Percentiles rank a stretch among this genome's conserved stretches.
These are phyloP conservation scores for Barypeithes pellucidus DNA, from an alignment of 2,888 invertebrate species.

Conservation along the genomic window DNA sequence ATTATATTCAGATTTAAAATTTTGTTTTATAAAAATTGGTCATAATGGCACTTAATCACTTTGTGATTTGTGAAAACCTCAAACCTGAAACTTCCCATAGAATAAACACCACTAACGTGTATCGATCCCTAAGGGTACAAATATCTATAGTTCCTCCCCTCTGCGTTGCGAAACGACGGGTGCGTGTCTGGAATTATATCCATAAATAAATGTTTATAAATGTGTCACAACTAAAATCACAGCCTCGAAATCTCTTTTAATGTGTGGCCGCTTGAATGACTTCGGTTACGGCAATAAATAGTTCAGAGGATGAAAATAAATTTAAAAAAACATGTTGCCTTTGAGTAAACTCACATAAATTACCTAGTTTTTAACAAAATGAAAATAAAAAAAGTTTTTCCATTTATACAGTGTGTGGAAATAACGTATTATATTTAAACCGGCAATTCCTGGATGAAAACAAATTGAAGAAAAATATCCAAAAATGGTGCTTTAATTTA, in stretches of 20 bases:
- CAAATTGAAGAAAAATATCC: no score
- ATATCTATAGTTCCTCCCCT: slow-evolving; percentile 21
- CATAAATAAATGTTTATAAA: slow-evolving; percentile 37
- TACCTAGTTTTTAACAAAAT: no score
- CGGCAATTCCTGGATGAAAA: no score
- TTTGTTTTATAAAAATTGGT: no score
- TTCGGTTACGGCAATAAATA: slow-evolving; percentile 1
- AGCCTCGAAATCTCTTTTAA: slow-evolving; percentile 28
- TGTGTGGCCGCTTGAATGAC: slow-evolving; percentile 17
- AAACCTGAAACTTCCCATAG: no score
- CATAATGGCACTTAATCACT: no score
- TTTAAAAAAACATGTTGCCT: slow-evolving; percentile 17
- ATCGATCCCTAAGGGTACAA: slow-evolving; percentile 6
- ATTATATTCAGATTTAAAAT: no score
- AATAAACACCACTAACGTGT: not conserved
- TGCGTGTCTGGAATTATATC: slow-evolving; percentile 25
- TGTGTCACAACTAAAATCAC: slow-evolving; percentile 33
- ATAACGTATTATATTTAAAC: no score
- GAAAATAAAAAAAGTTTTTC: no score
- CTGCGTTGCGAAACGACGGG: slow-evolving; percentile 24
- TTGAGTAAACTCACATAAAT: not conserved
- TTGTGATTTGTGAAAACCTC: no score
- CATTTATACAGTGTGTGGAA: no score
- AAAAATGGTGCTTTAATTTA: no score
- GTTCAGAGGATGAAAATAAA: slow-evolving; percentile 8